These are phyloP conservation scores for Molossus alvarezi DNA, from an alignment of 2,797 vertebrate species.

Conservation along the genomic window DNA sequence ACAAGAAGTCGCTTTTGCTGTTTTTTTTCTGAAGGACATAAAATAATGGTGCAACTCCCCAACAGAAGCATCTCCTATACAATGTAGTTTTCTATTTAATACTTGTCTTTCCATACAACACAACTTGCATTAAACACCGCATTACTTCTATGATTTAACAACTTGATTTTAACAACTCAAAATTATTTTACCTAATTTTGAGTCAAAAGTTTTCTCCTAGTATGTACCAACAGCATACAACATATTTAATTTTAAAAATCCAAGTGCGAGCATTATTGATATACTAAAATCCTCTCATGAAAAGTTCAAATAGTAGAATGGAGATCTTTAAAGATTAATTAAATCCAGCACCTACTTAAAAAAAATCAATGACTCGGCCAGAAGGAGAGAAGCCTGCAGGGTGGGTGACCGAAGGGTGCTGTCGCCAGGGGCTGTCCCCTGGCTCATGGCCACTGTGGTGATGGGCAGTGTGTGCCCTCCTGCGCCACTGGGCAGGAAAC, in stretches of 20 bases:
- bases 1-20: neutral
- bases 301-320: neutral
- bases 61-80: neutral
- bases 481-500: neutral
- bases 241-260: neutral
- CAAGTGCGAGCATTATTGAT: neutral
- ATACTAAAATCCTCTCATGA: neutral
- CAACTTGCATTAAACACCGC: neutral
- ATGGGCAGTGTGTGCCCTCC: accelerated
- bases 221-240: neutral
- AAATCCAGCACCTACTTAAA: neutral
- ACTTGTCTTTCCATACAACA: neutral
- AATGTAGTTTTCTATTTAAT: neutral
- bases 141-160: neutral
- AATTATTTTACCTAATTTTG: neutral
- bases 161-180: too few species aligned
- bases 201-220: neutral
- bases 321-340: slow-evolving; percentile 40
- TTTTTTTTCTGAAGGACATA: neutral
- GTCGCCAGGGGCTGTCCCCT: accelerated
- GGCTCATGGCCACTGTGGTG: accelerated
- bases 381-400: neutral
- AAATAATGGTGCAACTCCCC: neutral
- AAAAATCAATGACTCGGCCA: neutral
- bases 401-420: neutral